Conservation (phyloP, 2,888 invertebrate species). For the Chydorus sphaericus region DNA sequence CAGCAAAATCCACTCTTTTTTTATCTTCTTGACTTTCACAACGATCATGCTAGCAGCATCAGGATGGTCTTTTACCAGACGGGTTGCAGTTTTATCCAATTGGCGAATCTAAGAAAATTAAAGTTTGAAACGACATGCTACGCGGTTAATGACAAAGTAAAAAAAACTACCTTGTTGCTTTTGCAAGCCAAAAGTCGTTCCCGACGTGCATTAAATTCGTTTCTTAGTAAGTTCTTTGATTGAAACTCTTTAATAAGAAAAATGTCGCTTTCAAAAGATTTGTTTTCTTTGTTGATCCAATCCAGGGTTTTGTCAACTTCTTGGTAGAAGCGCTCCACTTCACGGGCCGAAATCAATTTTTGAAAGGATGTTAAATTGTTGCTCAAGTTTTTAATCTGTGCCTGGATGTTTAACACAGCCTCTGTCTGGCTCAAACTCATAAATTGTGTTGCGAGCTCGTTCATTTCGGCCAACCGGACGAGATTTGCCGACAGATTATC, state of each 20-base stretch:
- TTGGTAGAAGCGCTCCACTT: slow-evolving; percentile 94
- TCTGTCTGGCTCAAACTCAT: slow-evolving; percentile 96
- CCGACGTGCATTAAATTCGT: slow-evolving; percentile 93
- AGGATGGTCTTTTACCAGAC: slow-evolving; percentile 90
- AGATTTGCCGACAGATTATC: slow-evolving; percentile 94
- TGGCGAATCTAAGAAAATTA: slow-evolving; percentile 54
- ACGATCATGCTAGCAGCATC: slow-evolving; percentile 97
- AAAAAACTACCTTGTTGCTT: slow-evolving; percentile 67
- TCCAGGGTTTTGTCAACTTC: slow-evolving; percentile 31
- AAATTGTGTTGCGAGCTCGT: slow-evolving; percentile 93
- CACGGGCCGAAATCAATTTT: slow-evolving; percentile 92
- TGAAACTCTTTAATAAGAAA: slow-evolving; percentile 86
- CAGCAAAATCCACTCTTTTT: slow-evolving; percentile 92
- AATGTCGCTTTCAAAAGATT: slow-evolving; percentile 88
- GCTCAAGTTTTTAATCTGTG: slow-evolving; percentile 93
- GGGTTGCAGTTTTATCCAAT: slow-evolving; percentile 82
- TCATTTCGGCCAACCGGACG: slow-evolving; percentile 95
- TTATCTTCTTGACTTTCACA: slow-evolving; percentile 93
- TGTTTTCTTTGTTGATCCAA: slow-evolving; percentile 97
- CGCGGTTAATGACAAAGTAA: background rate
- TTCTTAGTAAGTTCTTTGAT: slow-evolving; percentile 95
- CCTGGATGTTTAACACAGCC: slow-evolving; percentile 94
- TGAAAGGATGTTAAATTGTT: slow-evolving; percentile 89
- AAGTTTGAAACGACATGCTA: background rate
- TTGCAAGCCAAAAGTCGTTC: slow-evolving; percentile 95